Base-by-base conservation (phyloP, 2,113 vertebrate species). In the Channa maculata region DNA sequence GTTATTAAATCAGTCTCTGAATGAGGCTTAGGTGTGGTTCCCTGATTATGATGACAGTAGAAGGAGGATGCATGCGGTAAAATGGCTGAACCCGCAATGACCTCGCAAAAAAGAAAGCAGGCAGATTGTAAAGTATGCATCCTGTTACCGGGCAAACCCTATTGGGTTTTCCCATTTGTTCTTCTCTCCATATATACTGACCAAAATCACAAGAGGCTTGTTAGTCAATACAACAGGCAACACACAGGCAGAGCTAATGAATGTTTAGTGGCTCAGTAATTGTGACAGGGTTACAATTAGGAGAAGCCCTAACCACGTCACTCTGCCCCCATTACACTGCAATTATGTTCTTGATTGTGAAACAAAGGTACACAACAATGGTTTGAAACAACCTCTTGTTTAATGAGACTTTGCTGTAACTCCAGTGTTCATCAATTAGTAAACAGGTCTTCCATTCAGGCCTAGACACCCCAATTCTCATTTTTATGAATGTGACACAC, bases 361-460 rank as follows among this genome's bases (percentile, higher is more conserved):
- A 86, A 90, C 82, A 92, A 91, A 87, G 71, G 72, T 80, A 46
- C 50, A 68, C 58, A 87, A 92, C 90, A 93, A 93, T 90, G 85
- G 83, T 77, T 89, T 87, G 52, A 91, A 88, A 86, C 86, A 79
- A 89, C 71, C 83, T 83, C 85, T 79, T 91, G 86, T 91, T 93
- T 86, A 92, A 91, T 86, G 89, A 89, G 90, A 93, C 89, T 94
- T 87, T 92, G 72, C 76, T 88, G 75, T 92, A 93, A 91, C 91
- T 92, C 86, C 63, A 92, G 91, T 75, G 79, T 92, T 92, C 86
- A 73, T 89, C 85, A 93, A 85, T 93, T 92, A 91, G 91, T 89
- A 90, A 93, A 92, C 91, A 90, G 91, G 80, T 89, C 91, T 68
- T 71, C 85, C 83, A 93, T 93, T 94, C 87, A 93, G 72, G 71